These are phyloP conservation scores for Antennarius striatus DNA, from an alignment of 2,113 vertebrate genomes.

Conservation along the genomic window DNA sequence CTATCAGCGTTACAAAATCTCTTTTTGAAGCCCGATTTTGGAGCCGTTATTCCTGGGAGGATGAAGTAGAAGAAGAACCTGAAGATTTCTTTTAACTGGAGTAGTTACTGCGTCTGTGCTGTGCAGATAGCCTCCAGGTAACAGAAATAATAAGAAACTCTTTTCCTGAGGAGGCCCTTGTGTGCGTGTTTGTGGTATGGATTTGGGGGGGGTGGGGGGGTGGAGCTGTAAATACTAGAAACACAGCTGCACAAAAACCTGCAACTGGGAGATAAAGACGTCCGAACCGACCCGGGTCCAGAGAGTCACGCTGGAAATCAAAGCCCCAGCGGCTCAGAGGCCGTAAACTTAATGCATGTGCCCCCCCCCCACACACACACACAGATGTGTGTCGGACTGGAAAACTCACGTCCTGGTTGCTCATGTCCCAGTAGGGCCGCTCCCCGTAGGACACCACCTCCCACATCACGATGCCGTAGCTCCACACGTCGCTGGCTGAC, in stretches of 20 bases:
- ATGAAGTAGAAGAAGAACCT: constrained; percentile 53
- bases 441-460: constrained; percentile 85
- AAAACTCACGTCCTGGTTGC: constrained; percentile 82
- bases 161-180: constrained; percentile 45
- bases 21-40: constrained; percentile 60
- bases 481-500: constrained; percentile 82
- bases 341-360: constrained; percentile 15
- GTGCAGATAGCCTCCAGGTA: constrained; percentile 70
- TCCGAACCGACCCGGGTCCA: constrained; percentile 47
- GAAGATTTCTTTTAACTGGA: constrained; percentile 52
- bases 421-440: constrained; percentile 85
- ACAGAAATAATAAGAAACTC: constrained; percentile 41
- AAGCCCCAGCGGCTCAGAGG: constrained; percentile 33
- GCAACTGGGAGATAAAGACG: constrained; percentile 66
- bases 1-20: constrained; percentile 55
- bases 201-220: constrained; percentile 51
- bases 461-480: constrained; percentile 85
- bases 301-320: constrained; percentile 56
- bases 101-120: constrained; percentile 59
- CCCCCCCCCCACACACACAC: background rate
- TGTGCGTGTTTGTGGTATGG: constrained; percentile 52
- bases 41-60: constrained; percentile 58
- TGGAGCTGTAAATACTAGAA: constrained; percentile 58
- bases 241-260: constrained; percentile 64
- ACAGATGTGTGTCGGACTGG: background rate